A percentile compares a stretch with the other conserved stretches of the same genome.
Conservation (phyloP, 2,888 invertebrate species). For the Drosophila helvetica region DNA sequence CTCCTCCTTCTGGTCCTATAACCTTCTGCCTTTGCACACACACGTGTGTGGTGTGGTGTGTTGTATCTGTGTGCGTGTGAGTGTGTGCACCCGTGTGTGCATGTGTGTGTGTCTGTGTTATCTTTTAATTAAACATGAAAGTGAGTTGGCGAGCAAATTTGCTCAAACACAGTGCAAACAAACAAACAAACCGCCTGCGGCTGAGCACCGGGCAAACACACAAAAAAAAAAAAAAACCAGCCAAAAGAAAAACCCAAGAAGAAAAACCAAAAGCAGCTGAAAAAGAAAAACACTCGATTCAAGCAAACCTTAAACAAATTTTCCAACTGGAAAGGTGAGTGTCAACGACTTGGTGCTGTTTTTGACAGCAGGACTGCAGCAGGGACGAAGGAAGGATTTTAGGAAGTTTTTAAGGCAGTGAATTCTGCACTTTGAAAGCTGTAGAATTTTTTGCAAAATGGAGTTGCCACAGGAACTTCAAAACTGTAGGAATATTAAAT, state of each 20-base stretch:
- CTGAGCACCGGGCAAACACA: slow-evolving; percentile 37
- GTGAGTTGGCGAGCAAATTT: slow-evolving; percentile 55
- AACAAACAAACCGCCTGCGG: slow-evolving; percentile 46
- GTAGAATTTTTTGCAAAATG: too few relatives aligned
- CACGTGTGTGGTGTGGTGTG: not conserved
- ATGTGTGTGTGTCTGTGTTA: slow-evolving; percentile 58
- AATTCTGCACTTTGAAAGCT: too few relatives aligned
- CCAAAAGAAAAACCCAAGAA: slow-evolving; percentile 19
- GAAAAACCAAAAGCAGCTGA: slow-evolving; percentile 3
- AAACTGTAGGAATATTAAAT: too few relatives aligned
- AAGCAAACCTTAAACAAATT: slow-evolving; percentile 22
- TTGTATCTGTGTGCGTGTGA: not conserved
- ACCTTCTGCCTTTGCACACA: not conserved
- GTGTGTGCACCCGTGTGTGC: slow-evolving; percentile 11
- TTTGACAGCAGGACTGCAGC: slow-evolving; percentile 17
- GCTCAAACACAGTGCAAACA: slow-evolving; percentile 39
- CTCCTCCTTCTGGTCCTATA: too few relatives aligned
- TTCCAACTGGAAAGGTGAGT: slow-evolving; percentile 32
- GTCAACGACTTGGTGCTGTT: slow-evolving; percentile 32
- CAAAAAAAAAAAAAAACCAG: slow-evolving; percentile 43
- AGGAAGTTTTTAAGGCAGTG: not conserved
- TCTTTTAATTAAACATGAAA: slow-evolving; percentile 79
- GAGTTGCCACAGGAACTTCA: too few relatives aligned
- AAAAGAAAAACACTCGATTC: not conserved
- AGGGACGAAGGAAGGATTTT: slow-evolving; percentile 10